Base-by-base conservation (phyloP, 1,140 invertebrate genomes). In the Galleria mellonella region DNA sequence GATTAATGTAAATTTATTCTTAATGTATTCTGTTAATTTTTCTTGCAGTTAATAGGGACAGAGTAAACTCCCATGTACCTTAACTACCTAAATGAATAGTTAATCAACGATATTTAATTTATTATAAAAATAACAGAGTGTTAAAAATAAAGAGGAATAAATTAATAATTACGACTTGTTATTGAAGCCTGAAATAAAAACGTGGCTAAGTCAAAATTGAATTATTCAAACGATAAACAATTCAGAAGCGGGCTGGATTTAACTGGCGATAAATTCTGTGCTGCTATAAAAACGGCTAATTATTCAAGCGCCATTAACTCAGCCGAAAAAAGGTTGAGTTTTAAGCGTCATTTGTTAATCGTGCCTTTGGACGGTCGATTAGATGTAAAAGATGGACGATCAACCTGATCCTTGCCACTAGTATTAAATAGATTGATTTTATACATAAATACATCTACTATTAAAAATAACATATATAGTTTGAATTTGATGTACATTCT, bases 261-360 rank as follows among this genome's bases (percentile, higher is more conserved):
- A 43, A 23, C 41, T 32, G 7, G 9, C 41, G 17, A 43, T 43
- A 43, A 43, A 43, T 43, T 41, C 35, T 47, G 51, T n/a, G 59
- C 35, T 47, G 51, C 17, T 57, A 55, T 59, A 78, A 77, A 71
- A 78, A 64, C 56, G 49, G 55, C 57, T 72, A 67, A 72, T 78
- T 73, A 72, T 52, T 60, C 60, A 43, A 56, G 72, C 44, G 29
- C 63, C 74, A 78, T 78, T 78, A 78, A 67, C 51, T 65, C 48
- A 44, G 56, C 74, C 74, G 72, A 78, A 78, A 78, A 78, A 78
- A 78, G 74, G 74, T 69, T 72, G 57, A 64, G 61, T 62, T 75
- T 23, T 78, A 67, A 78, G 70, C 74, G 52, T 61, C 72, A 73
- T 78, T 78, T 72, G 65, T 78, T 78, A 73, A 78, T 69, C 67